phyloP scores from a whole-genome alignment of 1,140 invertebrate genomes.

The Caenorhabditis latens region DNA sequence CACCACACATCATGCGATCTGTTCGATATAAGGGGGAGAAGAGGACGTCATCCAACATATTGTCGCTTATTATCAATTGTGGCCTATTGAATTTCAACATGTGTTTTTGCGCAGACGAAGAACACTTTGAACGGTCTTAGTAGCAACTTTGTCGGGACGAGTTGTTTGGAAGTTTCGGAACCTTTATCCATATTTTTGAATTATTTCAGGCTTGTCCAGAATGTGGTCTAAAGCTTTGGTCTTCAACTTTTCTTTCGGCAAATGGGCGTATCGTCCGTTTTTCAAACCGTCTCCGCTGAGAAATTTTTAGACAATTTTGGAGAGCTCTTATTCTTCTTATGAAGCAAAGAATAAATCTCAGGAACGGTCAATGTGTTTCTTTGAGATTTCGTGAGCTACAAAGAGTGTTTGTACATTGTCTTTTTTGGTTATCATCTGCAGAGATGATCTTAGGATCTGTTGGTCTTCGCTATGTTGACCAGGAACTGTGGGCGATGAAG shows the following conservation, averaged over 20 bases:
- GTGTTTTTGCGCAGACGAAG: neutral
- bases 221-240: neutral
- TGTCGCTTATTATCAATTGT: neutral
- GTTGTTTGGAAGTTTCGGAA: slow-evolving; percentile 28
- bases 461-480: slow-evolving; percentile 45
- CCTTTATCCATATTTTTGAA: slow-evolving; percentile 2
- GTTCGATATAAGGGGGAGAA: no score
- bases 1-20: no score
- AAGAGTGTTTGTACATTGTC: slow-evolving; percentile 13
- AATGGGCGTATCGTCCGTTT: neutral
- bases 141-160: neutral
- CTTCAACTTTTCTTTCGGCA: slow-evolving; percentile 10
- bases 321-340: neutral
- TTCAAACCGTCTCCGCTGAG: neutral
- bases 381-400: slow-evolving; percentile 54
- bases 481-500: slow-evolving; percentile 19
- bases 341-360: neutral
- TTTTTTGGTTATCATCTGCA: slow-evolving; percentile 34
- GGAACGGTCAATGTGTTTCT: slow-evolving; percentile 14
- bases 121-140: neutral
- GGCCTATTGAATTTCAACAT: neutral
- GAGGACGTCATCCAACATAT: neutral
- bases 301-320: neutral
- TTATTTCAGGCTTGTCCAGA: neutral
- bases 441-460: slow-evolving; percentile 43